Evolutionary conservation across 1,140 invertebrate species (phyloP).

Genomic region (Philotrypesis tridentata): DNA sequence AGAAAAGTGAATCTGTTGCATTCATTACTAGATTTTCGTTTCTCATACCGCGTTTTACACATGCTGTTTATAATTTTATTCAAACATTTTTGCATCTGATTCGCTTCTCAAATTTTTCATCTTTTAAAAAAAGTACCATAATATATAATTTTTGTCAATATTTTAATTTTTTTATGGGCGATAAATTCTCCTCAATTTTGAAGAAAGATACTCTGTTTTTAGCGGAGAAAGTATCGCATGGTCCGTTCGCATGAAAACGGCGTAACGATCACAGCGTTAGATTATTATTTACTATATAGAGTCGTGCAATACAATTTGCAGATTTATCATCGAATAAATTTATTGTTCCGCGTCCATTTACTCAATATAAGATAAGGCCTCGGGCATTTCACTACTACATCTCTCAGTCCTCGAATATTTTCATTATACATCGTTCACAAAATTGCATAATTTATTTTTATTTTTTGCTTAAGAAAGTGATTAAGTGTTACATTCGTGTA

Average conservation of each 20-base stretch:
- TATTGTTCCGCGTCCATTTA: conserved; percentile 65
- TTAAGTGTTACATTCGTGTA: background rate
- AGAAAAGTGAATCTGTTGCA: conserved; percentile 37
- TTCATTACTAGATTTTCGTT: conserved; percentile 32
- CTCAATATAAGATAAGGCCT: conserved; percentile 70
- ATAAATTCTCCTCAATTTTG: conserved; percentile 44
- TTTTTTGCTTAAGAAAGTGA: conserved; percentile 5
- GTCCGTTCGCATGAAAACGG: conserved; percentile 57
- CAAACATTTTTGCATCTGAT: conserved; percentile 32
- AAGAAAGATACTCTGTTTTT: conserved; percentile 43
- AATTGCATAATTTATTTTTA: background rate
- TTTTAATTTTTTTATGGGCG: conserved; percentile 27
- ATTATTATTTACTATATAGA: conserved; percentile 60
- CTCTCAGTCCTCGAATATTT: conserved; percentile 64
- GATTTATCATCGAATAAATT: conserved; percentile 54
- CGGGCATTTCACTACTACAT: conserved; percentile 69
- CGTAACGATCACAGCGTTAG: conserved; percentile 65
- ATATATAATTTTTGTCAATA: conserved; percentile 45
- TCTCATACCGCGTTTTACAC: conserved; percentile 36
- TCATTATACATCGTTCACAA: conserved; percentile 42
- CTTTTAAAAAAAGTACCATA: conserved; percentile 44
- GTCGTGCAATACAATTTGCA: conserved; percentile 51
- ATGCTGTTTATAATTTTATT: conserved; percentile 33
- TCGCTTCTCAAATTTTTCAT: conserved; percentile 33
- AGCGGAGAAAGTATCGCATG: conserved; percentile 48